These are phyloP conservation scores for Dermochelys coriacea DNA, from an alignment of 2,797 vertebrate species.

Conservation along the genomic window DNA sequence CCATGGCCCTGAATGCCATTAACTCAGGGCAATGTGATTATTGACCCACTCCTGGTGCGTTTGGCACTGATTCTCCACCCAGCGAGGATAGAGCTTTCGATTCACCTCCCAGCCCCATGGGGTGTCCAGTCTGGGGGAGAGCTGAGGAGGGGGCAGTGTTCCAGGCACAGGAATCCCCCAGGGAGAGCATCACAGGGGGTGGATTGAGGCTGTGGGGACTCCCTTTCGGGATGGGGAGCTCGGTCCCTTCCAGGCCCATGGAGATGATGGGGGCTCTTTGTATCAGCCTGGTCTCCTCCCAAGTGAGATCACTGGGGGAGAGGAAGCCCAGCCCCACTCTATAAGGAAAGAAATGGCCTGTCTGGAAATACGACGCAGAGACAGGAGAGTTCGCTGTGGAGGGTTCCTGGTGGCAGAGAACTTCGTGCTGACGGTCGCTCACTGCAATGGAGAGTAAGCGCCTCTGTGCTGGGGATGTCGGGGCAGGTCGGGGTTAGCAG, in stretches of 20 bases:
- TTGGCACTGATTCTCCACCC: too few relatives aligned
- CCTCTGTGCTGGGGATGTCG: too few relatives aligned
- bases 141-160: not conserved
- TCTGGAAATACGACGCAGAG: not conserved
- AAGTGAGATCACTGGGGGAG: not conserved
- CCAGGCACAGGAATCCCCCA: not conserved
- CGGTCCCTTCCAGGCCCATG: not conserved
- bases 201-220: not conserved
- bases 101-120: not conserved
- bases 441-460: too few relatives aligned
- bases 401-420: too few relatives aligned
- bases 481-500: too few relatives aligned
- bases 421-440: too few relatives aligned
- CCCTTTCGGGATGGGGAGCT: not conserved
- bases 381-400: too few relatives aligned
- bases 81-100: not conserved
- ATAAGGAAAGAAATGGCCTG: too few relatives aligned
- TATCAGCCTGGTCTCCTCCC: not conserved
- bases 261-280: fast-evolving
- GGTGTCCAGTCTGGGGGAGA: not conserved
- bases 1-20: fast-evolving
- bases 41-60: too few relatives aligned
- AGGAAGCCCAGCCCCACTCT: not conserved
- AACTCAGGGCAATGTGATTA: too few relatives aligned
- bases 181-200: too few relatives aligned